Conservation (phyloP, 2,888 invertebrate genomes). For the Noctua janthina region DNA sequence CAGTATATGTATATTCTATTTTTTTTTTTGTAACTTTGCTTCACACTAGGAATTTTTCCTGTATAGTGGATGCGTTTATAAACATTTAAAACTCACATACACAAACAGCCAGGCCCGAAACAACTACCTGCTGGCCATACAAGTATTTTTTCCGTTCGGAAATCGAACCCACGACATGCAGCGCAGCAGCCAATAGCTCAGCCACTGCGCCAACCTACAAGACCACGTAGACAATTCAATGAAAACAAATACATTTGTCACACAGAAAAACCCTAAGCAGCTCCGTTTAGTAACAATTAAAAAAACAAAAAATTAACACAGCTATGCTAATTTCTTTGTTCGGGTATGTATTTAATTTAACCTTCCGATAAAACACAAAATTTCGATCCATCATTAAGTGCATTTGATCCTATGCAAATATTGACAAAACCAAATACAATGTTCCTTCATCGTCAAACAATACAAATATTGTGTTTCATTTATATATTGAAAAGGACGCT, state of each 20-base stretch:
- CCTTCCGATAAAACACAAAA: background rate
- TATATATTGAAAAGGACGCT: background rate
- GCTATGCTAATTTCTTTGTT: constrained; percentile 26
- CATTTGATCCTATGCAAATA: constrained; percentile 33
- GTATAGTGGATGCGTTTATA: background rate
- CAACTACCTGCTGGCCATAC: background rate
- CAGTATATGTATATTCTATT: too few relatives aligned
- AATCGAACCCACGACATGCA: background rate
- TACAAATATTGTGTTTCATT: constrained; percentile 8
- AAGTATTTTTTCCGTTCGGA: background rate
- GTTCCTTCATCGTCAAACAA: constrained; percentile 2
- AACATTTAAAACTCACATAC: background rate
- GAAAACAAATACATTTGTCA: background rate
- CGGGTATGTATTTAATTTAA: background rate
- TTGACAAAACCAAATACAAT: constrained; percentile 24
- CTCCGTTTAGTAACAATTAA: background rate
- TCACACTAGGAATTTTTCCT: background rate
- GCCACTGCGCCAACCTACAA: background rate
- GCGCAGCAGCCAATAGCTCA: background rate
- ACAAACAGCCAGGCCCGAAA: background rate
- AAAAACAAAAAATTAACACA: constrained; percentile 7
- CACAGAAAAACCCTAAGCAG: background rate
- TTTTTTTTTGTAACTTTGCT: background rate
- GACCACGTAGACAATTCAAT: background rate
- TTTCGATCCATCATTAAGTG: background rate